Evolutionary conservation across 2,888 invertebrate species (phyloP), one percentile per base, ranked within the genome.

Genomic region (Phasia obesa): DNA sequence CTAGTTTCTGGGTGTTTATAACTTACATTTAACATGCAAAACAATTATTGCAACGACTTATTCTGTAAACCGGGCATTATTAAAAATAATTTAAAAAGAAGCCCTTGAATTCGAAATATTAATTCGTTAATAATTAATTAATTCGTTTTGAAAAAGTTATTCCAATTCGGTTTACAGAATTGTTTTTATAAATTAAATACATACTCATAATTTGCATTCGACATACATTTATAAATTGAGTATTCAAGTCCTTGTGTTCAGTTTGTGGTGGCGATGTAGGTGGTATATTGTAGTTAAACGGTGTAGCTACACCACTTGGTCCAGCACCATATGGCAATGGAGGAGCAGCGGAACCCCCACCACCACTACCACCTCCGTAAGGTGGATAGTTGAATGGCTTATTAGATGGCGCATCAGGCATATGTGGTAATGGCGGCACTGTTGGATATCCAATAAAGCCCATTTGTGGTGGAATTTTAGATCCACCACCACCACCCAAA

Each of bases 371-470:
- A 0, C 86, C 86, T 4, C 88, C 88, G 49, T 86, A 87, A 2
- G 94, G 88, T 4, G 88, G 96, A 91, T 96, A 96, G 87, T 92
- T 93, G 87, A 95, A 96, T 0, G 95, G 94, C 82, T 92, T 92
- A 76, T 88, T 92, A 47, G 91, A 92, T 19, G 93, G 92, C 0
- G 93, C 93, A n/a, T 92, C 87, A 0, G 93, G 92, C 91, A 92
- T 86, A 60, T 91, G 90, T 2, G 95, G 95, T 87, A 95, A 90
- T 11, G 93, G 89, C 1, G 96, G 96, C 77, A 94, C 93, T 81
- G 93, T 94, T 1, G 97, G 96, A 90, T 93, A 97, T 0, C 96
- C 97, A 85, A 96, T 94, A 89, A 97, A 97, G 0, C 97, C 97
- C 73, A 94, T 94, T 38, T 95, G 95, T 84, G 94, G 94, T 5